Conservation (phyloP, 1,140 invertebrate species). For the Scaptomyza pallida region DNA sequence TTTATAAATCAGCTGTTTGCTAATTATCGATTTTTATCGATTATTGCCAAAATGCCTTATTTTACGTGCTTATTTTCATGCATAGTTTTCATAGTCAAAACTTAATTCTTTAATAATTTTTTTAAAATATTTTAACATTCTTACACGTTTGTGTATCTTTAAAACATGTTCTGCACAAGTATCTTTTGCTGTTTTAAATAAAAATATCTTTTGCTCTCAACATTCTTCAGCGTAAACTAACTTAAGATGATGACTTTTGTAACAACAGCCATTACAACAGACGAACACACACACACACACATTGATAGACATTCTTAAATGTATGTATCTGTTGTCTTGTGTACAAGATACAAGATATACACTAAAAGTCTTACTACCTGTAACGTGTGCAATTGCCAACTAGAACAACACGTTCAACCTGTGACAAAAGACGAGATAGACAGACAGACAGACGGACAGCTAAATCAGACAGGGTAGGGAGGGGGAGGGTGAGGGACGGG, state of each 20-base stretch:
- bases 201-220: neutral
- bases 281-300: neutral
- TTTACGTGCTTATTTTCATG: too few species aligned
- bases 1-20: too few species aligned
- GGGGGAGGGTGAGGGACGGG: neutral
- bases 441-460: slow-evolving; percentile 19
- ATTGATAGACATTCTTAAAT: neutral
- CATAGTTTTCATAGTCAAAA: too few species aligned
- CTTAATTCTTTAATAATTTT: too few species aligned
- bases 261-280: neutral
- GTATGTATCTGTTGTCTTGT: slow-evolving; percentile 6
- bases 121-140: too few species aligned
- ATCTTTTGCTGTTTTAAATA: slow-evolving; percentile 12
- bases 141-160: neutral
- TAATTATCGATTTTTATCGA: too few species aligned
- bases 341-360: slow-evolving; percentile 2
- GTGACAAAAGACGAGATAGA: slow-evolving; percentile 62
- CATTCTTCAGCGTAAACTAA: neutral
- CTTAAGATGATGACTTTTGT: slow-evolving; percentile 19
- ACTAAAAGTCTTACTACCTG: slow-evolving; percentile 12
- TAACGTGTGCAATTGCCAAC: slow-evolving; percentile 77
- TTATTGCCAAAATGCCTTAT: too few species aligned
- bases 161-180: neutral
- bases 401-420: slow-evolving; percentile 79
- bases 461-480: slow-evolving; percentile 31